phyloP scores from a whole-genome alignment of 1,140 invertebrate species.

The Lordiphosa clarofinis region DNA sequence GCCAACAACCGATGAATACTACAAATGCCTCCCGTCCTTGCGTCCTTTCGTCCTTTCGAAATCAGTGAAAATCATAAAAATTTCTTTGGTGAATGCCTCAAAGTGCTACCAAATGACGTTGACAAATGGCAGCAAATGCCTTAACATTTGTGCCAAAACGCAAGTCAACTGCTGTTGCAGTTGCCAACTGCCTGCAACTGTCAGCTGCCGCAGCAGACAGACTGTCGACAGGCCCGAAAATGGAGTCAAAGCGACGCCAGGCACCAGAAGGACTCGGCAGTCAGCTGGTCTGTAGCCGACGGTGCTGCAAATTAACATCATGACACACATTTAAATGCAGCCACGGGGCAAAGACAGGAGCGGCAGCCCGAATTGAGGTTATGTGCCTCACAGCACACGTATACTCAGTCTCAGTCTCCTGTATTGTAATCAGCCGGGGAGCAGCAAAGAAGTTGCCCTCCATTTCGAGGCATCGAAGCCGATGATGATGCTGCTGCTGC shows the following conservation, averaged over 20 bases:
- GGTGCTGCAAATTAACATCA: slow-evolving; percentile 66
- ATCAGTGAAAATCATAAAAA: slow-evolving; percentile 2
- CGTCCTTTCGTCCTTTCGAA: slow-evolving; percentile 1
- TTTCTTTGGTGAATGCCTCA: neutral
- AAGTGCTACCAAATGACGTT: slow-evolving; percentile 21
- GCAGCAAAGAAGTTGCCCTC: neutral
- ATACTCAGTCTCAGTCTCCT: neutral
- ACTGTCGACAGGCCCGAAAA: slow-evolving; percentile 30
- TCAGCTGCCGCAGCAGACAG: slow-evolving; percentile 40
- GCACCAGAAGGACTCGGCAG: neutral
- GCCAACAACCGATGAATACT: slow-evolving; percentile 18
- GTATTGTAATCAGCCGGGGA: neutral
- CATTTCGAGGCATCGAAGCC: no score
- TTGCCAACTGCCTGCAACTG: slow-evolving; percentile 36
- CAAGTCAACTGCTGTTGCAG: slow-evolving; percentile 19
- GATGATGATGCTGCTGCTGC: no score
- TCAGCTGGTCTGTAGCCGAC: slow-evolving; percentile 12
- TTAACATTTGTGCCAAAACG: slow-evolving; percentile 10
- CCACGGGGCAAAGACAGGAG: slow-evolving; percentile 1
- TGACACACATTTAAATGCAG: slow-evolving; percentile 70
- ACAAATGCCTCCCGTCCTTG: no score
- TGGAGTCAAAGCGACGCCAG: slow-evolving; percentile 41
- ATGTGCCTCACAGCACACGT: slow-evolving; percentile 37
- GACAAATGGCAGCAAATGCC: slow-evolving; percentile 22
- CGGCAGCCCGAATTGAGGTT: slow-evolving; percentile 52